A percentile compares a stretch with the other conserved stretches of the same genome.
phyloP scores from a whole-genome alignment of 2,113 vertebrate species.

The Eulacestoma nigropectus region DNA sequence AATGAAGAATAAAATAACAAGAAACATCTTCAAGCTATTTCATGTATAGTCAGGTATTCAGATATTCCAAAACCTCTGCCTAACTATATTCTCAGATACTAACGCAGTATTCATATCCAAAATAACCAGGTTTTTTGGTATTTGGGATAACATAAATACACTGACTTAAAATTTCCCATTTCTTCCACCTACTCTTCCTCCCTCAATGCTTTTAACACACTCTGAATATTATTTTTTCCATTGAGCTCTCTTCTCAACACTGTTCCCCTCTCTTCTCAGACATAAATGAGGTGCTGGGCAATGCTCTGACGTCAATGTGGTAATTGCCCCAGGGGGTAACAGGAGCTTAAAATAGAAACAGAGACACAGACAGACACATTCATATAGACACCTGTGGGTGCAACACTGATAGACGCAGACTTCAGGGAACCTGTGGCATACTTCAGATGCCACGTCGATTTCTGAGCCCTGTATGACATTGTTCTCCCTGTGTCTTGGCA shows the following conservation, averaged over 20 bases:
- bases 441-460: background rate
- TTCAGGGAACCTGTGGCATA: background rate
- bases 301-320: conserved; percentile 55
- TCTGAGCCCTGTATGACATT: background rate
- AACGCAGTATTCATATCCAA: background rate
- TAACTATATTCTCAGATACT: background rate
- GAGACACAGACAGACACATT: conserved; percentile 22
- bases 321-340: background rate
- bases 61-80: background rate
- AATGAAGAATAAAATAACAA: background rate
- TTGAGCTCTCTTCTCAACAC: conserved; percentile 25
- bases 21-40: background rate
- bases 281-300: conserved; percentile 57
- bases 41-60: background rate
- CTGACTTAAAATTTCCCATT: conserved; percentile 39
- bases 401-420: conserved; percentile 6
- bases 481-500: background rate
- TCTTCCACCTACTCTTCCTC: conserved; percentile 17
- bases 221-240: conserved; percentile 59
- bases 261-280: conserved; percentile 27
- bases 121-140: background rate
- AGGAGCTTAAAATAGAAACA: conserved; percentile 35
- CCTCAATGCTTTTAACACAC: conserved; percentile 46
- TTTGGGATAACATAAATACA: conserved; percentile 39
- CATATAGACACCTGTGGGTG: conserved; percentile 18